These are phyloP conservation scores for Eunapius fragilis DNA, from an alignment of 37 sponge, comb jelly and placozoan species.

Conservation along the genomic window DNA sequence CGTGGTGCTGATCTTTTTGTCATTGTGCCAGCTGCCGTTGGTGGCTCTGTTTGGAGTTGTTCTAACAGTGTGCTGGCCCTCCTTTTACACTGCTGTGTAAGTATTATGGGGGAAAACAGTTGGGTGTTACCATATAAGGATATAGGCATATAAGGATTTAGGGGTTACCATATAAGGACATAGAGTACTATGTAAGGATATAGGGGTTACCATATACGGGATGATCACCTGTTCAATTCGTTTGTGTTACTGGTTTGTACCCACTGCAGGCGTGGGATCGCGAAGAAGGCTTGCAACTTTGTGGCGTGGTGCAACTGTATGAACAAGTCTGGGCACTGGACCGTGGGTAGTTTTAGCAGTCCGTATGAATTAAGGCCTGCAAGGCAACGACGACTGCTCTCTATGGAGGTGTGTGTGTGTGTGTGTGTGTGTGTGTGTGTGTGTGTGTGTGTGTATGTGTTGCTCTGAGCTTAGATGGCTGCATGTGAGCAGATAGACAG, in stretches of 20 bases:
- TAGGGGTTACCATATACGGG: no score
- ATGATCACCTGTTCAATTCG: no score
- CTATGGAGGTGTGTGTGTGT: background rate
- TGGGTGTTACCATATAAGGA: no score
- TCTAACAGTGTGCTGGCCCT: background rate
- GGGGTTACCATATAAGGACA: no score
- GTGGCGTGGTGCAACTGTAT: no score
- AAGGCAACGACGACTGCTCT: background rate
- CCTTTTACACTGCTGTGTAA: background rate
- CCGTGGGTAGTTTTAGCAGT: no score
- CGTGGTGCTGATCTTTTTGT: constrained; percentile 24
- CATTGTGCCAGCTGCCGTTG: constrained; percentile 21
- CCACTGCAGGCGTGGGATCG: no score
- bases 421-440: background rate
- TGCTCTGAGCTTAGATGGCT: background rate
- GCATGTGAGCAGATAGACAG: background rate
- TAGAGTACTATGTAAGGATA: no score
- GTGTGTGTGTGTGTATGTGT: constrained; percentile 28
- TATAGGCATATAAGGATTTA: no score
- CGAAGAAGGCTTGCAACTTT: no score
- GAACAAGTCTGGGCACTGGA: background rate
- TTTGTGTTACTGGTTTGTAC: no score
- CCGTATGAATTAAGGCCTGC: background rate
- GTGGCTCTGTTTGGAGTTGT: constrained; percentile 12
- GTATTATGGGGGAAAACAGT: no score